Base-by-base conservation (phyloP, 2,888 invertebrate species). In the Acronicta alni region DNA sequence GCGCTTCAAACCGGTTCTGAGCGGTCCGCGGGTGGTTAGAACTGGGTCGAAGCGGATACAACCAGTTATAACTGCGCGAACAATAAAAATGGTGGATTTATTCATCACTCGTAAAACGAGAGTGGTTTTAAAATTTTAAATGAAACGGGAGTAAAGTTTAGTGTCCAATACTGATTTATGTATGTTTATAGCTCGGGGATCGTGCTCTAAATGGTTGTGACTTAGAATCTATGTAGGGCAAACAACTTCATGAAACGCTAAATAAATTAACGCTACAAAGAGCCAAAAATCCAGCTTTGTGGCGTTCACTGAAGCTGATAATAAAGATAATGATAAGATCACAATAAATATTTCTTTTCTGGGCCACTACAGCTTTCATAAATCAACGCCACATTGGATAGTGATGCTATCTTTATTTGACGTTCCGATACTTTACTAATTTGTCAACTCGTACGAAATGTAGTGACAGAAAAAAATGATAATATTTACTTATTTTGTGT, bases 111-210 rank as follows among this genome's bases (percentile, higher is more conserved):
- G 69, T 80, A 80, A 81, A 80, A 65, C 57, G 57, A 42, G 58
- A 70, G 72, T 72, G 71, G 78, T 67, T 73, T 77, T 72, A 66
- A 73, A 77, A 75, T 75, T 78, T 71, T 49, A 73, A 77, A 64
- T 68, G 67, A 57, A 69, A 60, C 20, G 48, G 30, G 55, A 56
- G 57, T 35, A 49, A 60, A 57, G 60, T 62, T 72, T 55, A 70
- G 45, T 64, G 53, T 54, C 46, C 39, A 10, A 48, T 41, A 53
- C 55, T 59, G 58, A 64, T 69, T 61, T 68, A 62, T 67, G 45
- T 59, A 46, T 46, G 55, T 44, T 16, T 14, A 14, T 46, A 43
- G 44, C 32, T 58, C 15, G 41, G 4, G 8, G 23, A 6, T 35
- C 8, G 38, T 42, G 12, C 17, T 2, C 4, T n/a, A 56, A 37